Evolutionary conservation across 1,140 invertebrate genomes (phyloP).

Genomic region (Drosophila cardini): DNA sequence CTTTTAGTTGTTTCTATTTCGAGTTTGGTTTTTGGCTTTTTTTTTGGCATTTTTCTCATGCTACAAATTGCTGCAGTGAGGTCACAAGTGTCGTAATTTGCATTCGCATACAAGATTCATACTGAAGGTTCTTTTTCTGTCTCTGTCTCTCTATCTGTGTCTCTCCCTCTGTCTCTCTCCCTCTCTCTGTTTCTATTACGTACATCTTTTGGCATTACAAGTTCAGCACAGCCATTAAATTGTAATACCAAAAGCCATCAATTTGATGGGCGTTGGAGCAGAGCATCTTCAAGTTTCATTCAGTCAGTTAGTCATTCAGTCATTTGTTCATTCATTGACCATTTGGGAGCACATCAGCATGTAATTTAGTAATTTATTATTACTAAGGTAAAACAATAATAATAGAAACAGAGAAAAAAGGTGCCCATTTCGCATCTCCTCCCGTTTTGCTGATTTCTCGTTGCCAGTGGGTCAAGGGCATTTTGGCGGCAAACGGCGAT

Average conservation of each 20-base stretch:
- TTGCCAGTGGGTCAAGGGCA: slow-evolving; percentile 79
- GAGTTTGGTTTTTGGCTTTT: slow-evolving; percentile 30
- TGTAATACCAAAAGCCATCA: slow-evolving; percentile 71
- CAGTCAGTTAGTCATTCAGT: slow-evolving; percentile 51
- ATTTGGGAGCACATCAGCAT: slow-evolving; percentile 65
- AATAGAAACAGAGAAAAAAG: slow-evolving; percentile 34
- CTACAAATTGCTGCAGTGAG: slow-evolving; percentile 70
- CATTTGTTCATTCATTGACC: slow-evolving; percentile 35
- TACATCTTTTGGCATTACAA: slow-evolving; percentile 53
- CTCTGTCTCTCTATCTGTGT: no score
- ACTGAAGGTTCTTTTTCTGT: slow-evolving; percentile 55
- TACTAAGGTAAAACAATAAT: slow-evolving; percentile 6
- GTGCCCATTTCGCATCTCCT: slow-evolving; percentile 45
- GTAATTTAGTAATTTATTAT: slow-evolving; percentile 67
- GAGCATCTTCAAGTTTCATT: slow-evolving; percentile 41
- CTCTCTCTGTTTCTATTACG: slow-evolving; percentile 22
- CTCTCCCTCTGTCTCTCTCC: no score
- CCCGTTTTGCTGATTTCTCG: slow-evolving; percentile 52
- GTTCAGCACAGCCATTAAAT: slow-evolving; percentile 73
- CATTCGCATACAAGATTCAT: no score
- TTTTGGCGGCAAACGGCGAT: slow-evolving; percentile 34
- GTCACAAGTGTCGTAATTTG: slow-evolving; percentile 69
- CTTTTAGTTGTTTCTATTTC: slow-evolving; percentile 5
- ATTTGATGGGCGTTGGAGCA: slow-evolving; percentile 66
- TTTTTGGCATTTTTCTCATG: slow-evolving; percentile 65